Base-by-base conservation (phyloP, 1,140 invertebrate species). In the Eulimnadia texana region DNA sequence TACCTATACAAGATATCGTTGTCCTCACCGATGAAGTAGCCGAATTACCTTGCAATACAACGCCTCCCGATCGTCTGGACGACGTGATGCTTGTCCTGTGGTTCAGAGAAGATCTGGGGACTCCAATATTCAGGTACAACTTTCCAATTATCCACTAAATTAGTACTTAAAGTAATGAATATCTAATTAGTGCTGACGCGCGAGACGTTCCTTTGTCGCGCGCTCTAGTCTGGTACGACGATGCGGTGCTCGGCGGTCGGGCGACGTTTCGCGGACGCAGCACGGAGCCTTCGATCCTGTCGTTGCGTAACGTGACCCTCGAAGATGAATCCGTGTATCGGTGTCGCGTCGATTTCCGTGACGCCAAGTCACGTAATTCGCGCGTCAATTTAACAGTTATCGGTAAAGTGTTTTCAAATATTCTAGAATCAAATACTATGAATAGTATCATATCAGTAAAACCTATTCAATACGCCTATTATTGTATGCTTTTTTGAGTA, bases 211-310 rank as follows among this genome's bases (percentile, higher is more conserved):
- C 83, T 62, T 80, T 88, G 67, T 80, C 81, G 51, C 78, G 82
- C 29, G 86, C 87, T 0, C 85, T 88, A 69, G 78, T 84, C 66
- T 92, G 89, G 89, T 89, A 87, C 3, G 85, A 90, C 70, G 85
- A 89, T 66, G 80, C 81, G 62, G 50, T 89, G 3, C 89, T 92
- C 68, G 83, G 83, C 16, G 86, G 86, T 63, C 77, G 89, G 67
- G 89, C 88, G 0, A 85, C 85, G 68, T 91, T 92, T 73, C 79
- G 51, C 2, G 60, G 50, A 13, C 60, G 53, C 24, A 33, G 52
- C 6, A 29, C 27, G 13, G 63, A 64, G 28, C 65, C 67, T 0
- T 66, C 67, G 1, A 64, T 66, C 10, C 60, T 68, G 16, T 62
- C 64, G 47, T 49, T 68, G 0, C 49, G 63, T 33, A 65, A 64